Base-by-base conservation (phyloP, 2,888 invertebrate genomes). In the Tetanocera ferruginea region DNA sequence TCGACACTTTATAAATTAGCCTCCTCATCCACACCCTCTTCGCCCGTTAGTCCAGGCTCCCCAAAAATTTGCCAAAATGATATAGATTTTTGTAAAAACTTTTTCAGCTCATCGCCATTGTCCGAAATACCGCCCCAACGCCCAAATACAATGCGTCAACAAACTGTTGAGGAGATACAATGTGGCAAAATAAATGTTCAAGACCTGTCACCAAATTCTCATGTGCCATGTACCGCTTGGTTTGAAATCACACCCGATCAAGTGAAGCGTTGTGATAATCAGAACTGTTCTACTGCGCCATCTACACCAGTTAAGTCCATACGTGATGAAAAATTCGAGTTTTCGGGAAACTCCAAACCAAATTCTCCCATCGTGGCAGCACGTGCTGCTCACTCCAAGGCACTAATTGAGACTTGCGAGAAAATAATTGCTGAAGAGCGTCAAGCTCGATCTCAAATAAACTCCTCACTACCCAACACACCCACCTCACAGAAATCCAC, bases 381-480 rank as follows among this genome's bases (percentile, higher is more conserved):
- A 1, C 79, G 87, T 5, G 87, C 86, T 2, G 86, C 88, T 1
- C 86, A 87, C 82, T 87, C 87, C 0, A 86, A 85, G 76, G 87
- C 87, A 0, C 76, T 87, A 23, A 85, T 84, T 60, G 87, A 87
- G 8, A 87, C 87, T 4, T 87, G 87, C 70, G 87, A 87, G 75
- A 85, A 86, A 79, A 87, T 87, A 8, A 87, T 87, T 52, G 87
- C 87, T 70, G 87, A 87, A 74, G 87, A 87, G 78, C 86, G 86
- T 6, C 79, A 84, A 37, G 85, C 85, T 49, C 84, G 85, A 76
- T 84, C 81, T 34, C 86, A 84, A 76, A 81, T 87, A 81, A 87
- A 85, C 79, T 79, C 79, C 19, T 84, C 86, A 5, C 34, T 86
- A 34, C 83, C 86, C n/a, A 19, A 78, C 0, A 70, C 77, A 2